Base-by-base conservation (phyloP, 2,888 invertebrate species). In the Plebejus anna region DNA sequence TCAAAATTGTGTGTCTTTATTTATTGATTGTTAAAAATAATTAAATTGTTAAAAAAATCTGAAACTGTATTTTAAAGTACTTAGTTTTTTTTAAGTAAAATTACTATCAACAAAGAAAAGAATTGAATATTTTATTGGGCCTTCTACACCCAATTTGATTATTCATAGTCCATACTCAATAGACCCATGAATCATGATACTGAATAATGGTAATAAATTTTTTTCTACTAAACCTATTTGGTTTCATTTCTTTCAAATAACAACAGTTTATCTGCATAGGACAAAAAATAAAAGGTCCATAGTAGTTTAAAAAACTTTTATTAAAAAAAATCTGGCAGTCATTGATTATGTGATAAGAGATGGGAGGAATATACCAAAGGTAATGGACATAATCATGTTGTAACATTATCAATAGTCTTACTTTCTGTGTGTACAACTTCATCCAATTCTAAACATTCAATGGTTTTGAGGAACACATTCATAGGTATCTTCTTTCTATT, bases 401-500 rank as follows among this genome's bases (percentile, higher is more conserved):
- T 76, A 76, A 77, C 76, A 79, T 61, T 80, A 61, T 81, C 79
- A 71, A 81, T 75, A 71, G 81, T 82, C 80, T 83, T 82, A 79
- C 83, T 83, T 83, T 90, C 89, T 78, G 87, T 84, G 82, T 88
- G 85, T 78, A 89, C 83, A 75, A 86, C 86, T 83, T 93, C 93
- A 86, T 93, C 92, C 82, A 92, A 84, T 77, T 94, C 94, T 76
- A 94, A 87, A 81, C 90, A 89, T 85, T 94, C 94, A 77, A 95
- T 91, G 79, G 93, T 95, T 81, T 95, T 90, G 6, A 95, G 86
- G 80, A 95, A 94, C 71, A 93, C 90, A 83, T 94, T 89, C 95
- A 95, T 95, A 3, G 95, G 92, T 79, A 94, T 90, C 81, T 91
- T 90, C 81, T 91, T 94, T 81, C 93, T 91, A 80, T 94, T 95